phyloP scores from a whole-genome alignment of 35 echinoderm and acorn worm genomes.

The Nesometra sesokonis region DNA sequence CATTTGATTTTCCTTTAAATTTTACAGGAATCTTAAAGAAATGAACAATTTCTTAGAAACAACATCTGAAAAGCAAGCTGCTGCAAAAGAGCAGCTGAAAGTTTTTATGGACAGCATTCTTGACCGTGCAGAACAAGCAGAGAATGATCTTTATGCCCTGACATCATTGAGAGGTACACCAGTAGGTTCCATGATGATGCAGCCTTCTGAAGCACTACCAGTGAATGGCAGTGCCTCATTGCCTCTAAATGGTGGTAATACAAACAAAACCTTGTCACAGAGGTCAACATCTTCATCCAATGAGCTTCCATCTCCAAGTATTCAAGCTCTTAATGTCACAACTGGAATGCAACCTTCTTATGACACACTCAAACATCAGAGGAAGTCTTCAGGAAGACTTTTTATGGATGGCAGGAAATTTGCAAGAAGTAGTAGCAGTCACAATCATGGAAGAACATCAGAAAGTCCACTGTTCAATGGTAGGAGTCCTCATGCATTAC shows the following conservation, averaged over 20 bases:
- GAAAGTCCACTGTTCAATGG: not conserved
- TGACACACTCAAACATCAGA: no score
- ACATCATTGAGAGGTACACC: not conserved
- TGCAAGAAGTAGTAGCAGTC: no score
- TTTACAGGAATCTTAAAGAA: slow-evolving; percentile 10
- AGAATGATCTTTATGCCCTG: slow-evolving; percentile 25
- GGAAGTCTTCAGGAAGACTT: no score
- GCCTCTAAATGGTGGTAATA: no score
- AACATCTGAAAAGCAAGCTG: slow-evolving; percentile 34
- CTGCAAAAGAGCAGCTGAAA: slow-evolving; percentile 18
- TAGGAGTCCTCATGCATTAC: not conserved
- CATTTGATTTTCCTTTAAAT: not conserved
- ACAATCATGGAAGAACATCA: not conserved
- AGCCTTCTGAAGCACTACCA: not conserved
- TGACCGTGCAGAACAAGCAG: slow-evolving; percentile 39
- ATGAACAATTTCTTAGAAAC: slow-evolving; percentile 22
- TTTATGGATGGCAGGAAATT: no score
- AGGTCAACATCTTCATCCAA: no score
- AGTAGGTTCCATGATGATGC: not conserved
- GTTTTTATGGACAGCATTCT: slow-evolving; percentile 32
- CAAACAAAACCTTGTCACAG: no score
- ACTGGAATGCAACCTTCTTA: no score
- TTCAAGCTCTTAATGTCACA: no score
- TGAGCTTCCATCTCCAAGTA: no score
- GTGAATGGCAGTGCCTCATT: not conserved